These are phyloP conservation scores for Diarsia brunnea DNA, from an alignment of 2,888 invertebrate genomes.

Conservation along the genomic window DNA sequence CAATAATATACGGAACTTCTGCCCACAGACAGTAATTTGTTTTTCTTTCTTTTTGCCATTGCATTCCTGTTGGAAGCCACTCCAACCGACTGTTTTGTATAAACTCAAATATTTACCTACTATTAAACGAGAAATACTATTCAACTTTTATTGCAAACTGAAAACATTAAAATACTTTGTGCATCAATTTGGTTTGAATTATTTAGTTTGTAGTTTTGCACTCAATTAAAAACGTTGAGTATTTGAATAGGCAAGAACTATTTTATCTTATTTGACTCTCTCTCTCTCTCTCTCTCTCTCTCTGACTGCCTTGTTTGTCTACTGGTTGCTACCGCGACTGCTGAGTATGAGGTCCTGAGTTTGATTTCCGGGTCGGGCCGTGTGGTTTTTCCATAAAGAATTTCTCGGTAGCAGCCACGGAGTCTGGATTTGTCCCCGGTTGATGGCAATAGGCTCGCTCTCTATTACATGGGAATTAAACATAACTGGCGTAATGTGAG, in stretches of 20 bases:
- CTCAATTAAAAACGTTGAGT: neutral
- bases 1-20: conserved; percentile 30
- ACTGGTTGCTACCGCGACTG: too few relatives aligned
- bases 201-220: neutral
- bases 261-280: neutral
- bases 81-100: conserved; percentile 40
- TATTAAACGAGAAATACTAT: conserved; percentile 26
- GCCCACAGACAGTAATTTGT: neutral
- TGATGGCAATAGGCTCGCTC: too few relatives aligned
- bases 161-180: conserved; percentile 9
- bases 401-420: too few relatives aligned
- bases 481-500: too few relatives aligned
- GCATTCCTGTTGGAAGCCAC: conserved; percentile 31
- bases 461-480: too few relatives aligned
- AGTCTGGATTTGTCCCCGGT: too few relatives aligned
- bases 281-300: too few relatives aligned
- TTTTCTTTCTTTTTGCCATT: conserved; percentile 11
- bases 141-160: conserved; percentile 23
- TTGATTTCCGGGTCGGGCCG: too few relatives aligned
- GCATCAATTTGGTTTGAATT: neutral
- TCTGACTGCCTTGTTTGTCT: too few relatives aligned
- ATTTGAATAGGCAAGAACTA: neutral
- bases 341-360: too few relatives aligned
- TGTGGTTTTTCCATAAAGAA: too few relatives aligned
- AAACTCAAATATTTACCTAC: conserved; percentile 25